Conservation (phyloP, 2,888 invertebrate genomes). For the Dicroscelio sp. region DNA sequence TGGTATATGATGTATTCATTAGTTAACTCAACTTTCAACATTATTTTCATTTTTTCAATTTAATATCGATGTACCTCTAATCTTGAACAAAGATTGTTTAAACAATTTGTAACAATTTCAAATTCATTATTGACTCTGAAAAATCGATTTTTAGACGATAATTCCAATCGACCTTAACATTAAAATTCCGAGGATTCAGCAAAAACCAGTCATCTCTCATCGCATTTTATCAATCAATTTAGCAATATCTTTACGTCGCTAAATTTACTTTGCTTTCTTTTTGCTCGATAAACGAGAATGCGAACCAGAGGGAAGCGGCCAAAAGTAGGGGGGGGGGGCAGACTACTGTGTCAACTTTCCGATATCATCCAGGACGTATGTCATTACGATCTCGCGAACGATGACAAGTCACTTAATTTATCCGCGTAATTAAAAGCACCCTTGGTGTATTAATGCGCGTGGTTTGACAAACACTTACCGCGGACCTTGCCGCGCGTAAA, state of each 20-base stretch:
- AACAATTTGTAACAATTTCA: no score
- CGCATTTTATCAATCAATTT: slow-evolving; percentile 13
- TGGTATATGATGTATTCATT: no score
- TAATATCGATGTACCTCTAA: no score
- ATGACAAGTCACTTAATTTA: slow-evolving; percentile 48
- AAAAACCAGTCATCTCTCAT: neutral
- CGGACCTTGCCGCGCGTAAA: no score
- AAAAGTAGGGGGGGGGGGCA: neutral
- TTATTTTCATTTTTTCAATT: no score
- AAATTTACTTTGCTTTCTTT: neutral
- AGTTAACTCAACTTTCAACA: no score
- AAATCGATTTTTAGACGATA: neutral
- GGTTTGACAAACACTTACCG: no score
- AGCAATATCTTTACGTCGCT: slow-evolving; percentile 1
- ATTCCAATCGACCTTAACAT: neutral
- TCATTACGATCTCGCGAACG: slow-evolving; percentile 7
- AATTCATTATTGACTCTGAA: no score
- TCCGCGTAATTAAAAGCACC: slow-evolving; percentile 13
- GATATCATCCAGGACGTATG: slow-evolving; percentile 37
- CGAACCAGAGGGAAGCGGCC: neutral
- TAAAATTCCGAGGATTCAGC: neutral
- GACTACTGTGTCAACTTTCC: neutral
- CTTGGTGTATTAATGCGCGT: no score
- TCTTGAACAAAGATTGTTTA: no score
- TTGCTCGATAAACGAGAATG: neutral